Base-by-base conservation (phyloP, 2,888 invertebrate species). In the Lithophane leautieri region DNA sequence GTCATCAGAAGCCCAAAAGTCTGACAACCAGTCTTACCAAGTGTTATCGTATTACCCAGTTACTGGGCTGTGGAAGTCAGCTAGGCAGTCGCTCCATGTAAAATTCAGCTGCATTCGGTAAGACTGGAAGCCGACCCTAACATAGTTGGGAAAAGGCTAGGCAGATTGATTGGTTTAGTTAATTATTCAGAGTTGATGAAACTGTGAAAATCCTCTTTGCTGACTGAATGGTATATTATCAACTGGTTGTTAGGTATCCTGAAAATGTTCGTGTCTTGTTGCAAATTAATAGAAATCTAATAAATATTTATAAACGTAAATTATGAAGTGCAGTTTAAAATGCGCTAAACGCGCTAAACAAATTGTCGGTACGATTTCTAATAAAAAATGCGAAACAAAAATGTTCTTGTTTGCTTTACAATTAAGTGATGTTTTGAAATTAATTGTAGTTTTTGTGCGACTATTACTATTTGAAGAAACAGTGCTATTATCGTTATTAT, bases 311-410 rank as follows among this genome's bases (percentile, higher is more conserved):
- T 65, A 34, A 67, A 61, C 52, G 14, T 28, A 34, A 34, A 67
- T 63, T 50, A 28, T 42, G 40, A 52, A 65, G n/a, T 75, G 61
- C 78, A 52, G 42, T 61, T 82, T 63, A 58, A 65, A 82, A 65
- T 54, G 63, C 63, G 78, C 2, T 56, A 50, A 82, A 77, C 50
- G 63, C 63, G 78, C 2, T 56, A 50, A 82, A 77, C 50, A 62
- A 42, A 54, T 28, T 62, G 78, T 68, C 68, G 54, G 78, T 62
- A n/a, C 34, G 83, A 44, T 79, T 79, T 79, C 78, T 62, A 79
- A 78, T 50, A 62, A 63, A 66, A 78, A 68, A 83, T 28, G 44
- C n/a, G 44, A 77, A 82, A 82, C 42, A 47, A 54, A 73, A 66
- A n/a, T 54, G 12, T 16, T 63, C 40, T 70, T 69, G 58, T 56